Conservation (phyloP, 2,797 vertebrate species). For the Margarornis squamiger region DNA sequence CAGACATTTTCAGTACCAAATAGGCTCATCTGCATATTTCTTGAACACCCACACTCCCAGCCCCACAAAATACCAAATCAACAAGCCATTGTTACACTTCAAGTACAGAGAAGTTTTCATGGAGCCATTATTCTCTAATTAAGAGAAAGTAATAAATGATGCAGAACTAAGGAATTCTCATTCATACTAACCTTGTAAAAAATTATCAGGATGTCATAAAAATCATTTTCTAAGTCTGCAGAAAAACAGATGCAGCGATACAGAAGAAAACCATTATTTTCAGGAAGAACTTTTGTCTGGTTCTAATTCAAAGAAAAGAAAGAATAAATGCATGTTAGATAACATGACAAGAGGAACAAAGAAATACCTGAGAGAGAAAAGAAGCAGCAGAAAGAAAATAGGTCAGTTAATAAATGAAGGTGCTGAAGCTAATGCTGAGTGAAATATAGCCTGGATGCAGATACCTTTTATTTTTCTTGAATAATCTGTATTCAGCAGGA, state of each 20-base stretch:
- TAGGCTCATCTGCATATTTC: not conserved
- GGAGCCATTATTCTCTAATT: constrained; percentile 5
- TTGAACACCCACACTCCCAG: not conserved
- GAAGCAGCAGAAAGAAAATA: constrained; percentile 26
- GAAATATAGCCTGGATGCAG: not conserved
- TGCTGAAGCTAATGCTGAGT: not conserved
- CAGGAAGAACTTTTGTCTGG: not conserved
- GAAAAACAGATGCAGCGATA: not conserved
- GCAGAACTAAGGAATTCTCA: not conserved
- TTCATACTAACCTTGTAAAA: not conserved
- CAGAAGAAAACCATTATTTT: not conserved
- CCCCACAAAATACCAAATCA: not conserved
- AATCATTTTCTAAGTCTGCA: not conserved
- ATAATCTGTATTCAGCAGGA: not conserved
- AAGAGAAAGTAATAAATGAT: not conserved
- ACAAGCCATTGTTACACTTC: not conserved
- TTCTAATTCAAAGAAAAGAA: not conserved
- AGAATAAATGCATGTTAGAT: not conserved
- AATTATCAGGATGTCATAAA: not conserved
- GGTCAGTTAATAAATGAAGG: constrained; percentile 24
- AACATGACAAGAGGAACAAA: not conserved
- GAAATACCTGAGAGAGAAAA: not conserved
- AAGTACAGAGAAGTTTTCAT: not conserved
- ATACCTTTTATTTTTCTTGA: not conserved
- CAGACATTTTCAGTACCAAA: not conserved